Conservation (phyloP, 2,113 vertebrate genomes). For the Myiozetetes cayanensis region DNA sequence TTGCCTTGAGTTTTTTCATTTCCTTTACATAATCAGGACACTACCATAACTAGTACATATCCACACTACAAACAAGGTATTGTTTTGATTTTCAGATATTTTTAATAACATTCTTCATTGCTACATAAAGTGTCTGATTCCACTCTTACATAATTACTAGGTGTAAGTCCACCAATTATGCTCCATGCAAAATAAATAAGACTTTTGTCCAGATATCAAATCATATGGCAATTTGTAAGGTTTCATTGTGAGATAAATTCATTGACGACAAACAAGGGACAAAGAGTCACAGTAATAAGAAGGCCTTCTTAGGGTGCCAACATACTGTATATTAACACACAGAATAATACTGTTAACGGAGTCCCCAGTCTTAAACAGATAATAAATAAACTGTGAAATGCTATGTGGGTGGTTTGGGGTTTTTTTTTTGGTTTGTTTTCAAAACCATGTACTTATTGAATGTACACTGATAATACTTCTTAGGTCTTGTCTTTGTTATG, state of each 20-base stretch:
- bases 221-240: neutral
- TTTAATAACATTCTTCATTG: neutral
- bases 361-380: neutral
- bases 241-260: neutral
- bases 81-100: neutral
- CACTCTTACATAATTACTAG: neutral
- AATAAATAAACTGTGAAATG: neutral
- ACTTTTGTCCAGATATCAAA: neutral
- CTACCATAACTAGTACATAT: neutral
- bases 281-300: neutral
- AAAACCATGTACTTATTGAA: neutral
- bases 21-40: neutral
- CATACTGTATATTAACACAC: neutral
- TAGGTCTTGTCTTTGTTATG: neutral
- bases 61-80: neutral
- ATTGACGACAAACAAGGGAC: neutral
- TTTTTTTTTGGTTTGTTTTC: neutral
- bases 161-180: neutral
- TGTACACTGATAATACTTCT: accelerated
- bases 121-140: neutral
- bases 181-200: neutral
- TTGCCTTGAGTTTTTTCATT: neutral
- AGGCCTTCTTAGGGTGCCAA: neutral
- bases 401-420: neutral
- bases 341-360: neutral